Conservation (phyloP, 1,140 invertebrate genomes). For the Steinernema feltiae region DNA sequence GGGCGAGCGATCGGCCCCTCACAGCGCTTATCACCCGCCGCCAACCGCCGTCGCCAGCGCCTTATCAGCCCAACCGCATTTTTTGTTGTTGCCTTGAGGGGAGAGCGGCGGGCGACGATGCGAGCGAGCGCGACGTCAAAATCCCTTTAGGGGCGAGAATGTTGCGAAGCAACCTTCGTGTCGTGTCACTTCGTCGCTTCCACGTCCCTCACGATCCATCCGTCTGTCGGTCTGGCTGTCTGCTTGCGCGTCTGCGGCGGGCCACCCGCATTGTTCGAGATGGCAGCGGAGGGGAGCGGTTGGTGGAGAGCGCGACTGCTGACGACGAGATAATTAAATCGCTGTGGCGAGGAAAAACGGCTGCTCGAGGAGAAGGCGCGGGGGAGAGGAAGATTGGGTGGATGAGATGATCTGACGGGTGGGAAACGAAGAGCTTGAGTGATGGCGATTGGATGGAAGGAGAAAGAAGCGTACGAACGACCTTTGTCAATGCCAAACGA, state of each 20-base stretch:
- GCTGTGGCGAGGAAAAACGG: not conserved
- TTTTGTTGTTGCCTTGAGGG: constrained; percentile 10
- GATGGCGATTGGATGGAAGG: not conserved
- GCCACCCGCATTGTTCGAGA: constrained; percentile 1
- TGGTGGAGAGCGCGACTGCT: too few relatives aligned
- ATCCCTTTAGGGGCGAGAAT: not conserved
- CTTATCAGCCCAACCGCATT: constrained; percentile 1
- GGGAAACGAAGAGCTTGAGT: not conserved
- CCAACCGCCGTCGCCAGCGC: not conserved
- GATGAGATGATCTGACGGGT: not conserved
- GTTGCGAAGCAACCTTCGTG: not conserved
- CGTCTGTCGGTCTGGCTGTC: not conserved
- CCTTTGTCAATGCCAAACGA: constrained; percentile 11
- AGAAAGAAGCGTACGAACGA: not conserved
- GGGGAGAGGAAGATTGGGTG: not conserved
- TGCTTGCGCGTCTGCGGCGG: not conserved
- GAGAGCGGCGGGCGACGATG: not conserved
- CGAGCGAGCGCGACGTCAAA: not conserved
- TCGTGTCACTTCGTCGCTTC: too few relatives aligned
- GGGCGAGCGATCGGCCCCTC: too few relatives aligned
- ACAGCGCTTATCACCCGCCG: not conserved
- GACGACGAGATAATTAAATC: not conserved
- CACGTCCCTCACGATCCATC: too few relatives aligned
- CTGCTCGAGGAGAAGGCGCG: not conserved
- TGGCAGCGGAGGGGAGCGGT: too few relatives aligned